Percentiles rank a stretch among this genome's conserved stretches.
Conservation (phyloP, 2,888 invertebrate genomes). For the Hypolimnas misippus region DNA sequence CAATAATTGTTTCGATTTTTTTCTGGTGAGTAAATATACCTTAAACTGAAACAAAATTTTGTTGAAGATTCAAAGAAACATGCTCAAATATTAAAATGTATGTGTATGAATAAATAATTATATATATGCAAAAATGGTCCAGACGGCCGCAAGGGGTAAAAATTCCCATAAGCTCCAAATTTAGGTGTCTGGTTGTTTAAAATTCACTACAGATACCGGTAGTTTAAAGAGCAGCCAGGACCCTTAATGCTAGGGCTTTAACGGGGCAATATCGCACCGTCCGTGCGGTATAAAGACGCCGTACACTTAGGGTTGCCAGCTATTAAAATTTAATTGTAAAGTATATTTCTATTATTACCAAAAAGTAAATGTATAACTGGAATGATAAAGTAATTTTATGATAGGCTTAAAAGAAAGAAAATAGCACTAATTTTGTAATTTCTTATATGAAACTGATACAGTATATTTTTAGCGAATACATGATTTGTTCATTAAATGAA, state of each 20-base stretch:
- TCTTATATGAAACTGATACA: too few species aligned
- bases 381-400: too few species aligned
- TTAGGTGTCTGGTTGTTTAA: conserved; percentile 46
- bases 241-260: conserved; percentile 42
- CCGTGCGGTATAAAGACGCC: conserved; percentile 46
- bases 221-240: conserved; percentile 39
- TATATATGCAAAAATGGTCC: conserved; percentile 17
- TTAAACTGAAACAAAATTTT: too few species aligned
- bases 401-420: too few species aligned
- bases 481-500: too few species aligned
- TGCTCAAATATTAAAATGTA: too few species aligned
- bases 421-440: too few species aligned
- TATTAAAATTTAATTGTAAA: neutral
- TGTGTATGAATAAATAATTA: too few species aligned
- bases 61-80: too few species aligned
- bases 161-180: conserved; percentile 39
- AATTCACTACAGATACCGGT: conserved; percentile 42
- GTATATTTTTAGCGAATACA: too few species aligned
- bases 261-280: conserved; percentile 42
- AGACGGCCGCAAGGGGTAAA: conserved; percentile 26
- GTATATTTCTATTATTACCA: neutral
- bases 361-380: neutral
- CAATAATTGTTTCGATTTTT: too few species aligned
- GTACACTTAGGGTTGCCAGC: conserved; percentile 36
- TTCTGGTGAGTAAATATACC: too few species aligned